A percentile compares a stretch with the other conserved stretches of the same genome.
These are phyloP conservation scores for Myotis pilosus DNA, from an alignment of 2,797 vertebrate species.

Conservation along the genomic window DNA sequence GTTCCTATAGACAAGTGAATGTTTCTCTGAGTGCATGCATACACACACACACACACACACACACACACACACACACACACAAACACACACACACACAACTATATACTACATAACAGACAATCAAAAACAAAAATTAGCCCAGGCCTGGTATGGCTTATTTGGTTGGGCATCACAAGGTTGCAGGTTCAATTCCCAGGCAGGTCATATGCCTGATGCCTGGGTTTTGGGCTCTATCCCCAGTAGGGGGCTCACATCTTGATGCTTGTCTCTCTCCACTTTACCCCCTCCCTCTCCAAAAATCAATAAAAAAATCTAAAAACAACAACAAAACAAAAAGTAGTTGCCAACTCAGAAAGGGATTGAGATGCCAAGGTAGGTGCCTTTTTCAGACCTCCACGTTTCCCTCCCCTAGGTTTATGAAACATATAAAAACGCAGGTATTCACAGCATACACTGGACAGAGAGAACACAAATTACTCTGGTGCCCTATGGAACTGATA, in stretches of 20 bases:
- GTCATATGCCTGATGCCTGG: background rate
- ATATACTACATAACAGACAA: background rate
- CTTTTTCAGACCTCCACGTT: background rate
- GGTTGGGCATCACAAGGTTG: background rate
- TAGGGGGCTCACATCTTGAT: background rate
- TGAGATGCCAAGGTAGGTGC: background rate
- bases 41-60: no score
- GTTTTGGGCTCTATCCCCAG: background rate
- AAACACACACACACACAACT: no score
- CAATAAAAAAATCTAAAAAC: background rate
- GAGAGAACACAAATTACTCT: background rate
- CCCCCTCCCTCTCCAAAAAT: background rate
- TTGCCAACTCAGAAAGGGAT: background rate
- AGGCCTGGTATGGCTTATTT: background rate
- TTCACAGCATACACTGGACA: background rate
- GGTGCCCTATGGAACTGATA: background rate
- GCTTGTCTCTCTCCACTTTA: background rate
- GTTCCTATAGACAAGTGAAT: background rate
- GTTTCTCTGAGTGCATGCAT: rapidly evolving
- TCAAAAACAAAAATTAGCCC: background rate
- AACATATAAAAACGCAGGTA: background rate
- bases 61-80: no score
- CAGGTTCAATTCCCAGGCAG: background rate
- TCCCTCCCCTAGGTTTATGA: background rate
- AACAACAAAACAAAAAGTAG: background rate